Conservation (phyloP, 2,113 vertebrate genomes). For the Puntigrus tetrazona region DNA sequence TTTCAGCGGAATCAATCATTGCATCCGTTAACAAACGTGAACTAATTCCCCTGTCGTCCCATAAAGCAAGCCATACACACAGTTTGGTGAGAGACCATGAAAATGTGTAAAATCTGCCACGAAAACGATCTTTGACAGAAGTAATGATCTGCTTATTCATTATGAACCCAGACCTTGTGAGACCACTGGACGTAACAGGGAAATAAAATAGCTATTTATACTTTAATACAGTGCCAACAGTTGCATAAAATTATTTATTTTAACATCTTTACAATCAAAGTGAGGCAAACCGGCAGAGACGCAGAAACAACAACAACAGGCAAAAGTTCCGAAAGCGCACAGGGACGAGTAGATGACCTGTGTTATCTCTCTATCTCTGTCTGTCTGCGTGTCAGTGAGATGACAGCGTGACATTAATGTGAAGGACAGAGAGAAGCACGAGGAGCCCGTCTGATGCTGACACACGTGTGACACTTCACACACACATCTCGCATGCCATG, state of each 20-base stretch:
- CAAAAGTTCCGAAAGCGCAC: neutral
- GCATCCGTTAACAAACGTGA: constrained; percentile 3
- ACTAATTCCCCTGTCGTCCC: constrained; percentile 20
- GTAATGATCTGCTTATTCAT: neutral
- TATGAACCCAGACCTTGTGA: neutral
- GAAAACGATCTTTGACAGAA: neutral
- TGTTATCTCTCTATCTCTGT: constrained; percentile 14
- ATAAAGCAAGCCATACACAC: neutral
- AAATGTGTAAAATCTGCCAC: neutral
- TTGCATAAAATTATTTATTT: neutral
- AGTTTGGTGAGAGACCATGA: neutral
- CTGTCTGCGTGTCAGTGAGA: constrained; percentile 23
- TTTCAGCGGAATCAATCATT: constrained; percentile 24
- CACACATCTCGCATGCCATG: constrained; percentile 25
- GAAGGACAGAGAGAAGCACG: constrained; percentile 49
- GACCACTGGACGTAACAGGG: neutral
- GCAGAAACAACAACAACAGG: neutral
- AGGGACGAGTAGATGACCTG: constrained; percentile 16
- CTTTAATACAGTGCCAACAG: too few relatives aligned
- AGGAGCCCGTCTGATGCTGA: constrained; percentile 41
- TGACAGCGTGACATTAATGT: constrained; percentile 45
- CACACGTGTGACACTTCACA: constrained; percentile 33
- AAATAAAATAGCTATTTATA: too few relatives aligned
- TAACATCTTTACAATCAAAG: neutral
- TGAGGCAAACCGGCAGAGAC: neutral